Base-by-base conservation (phyloP, 2,797 vertebrate genomes). In the Corythornis leucogaster region DNA sequence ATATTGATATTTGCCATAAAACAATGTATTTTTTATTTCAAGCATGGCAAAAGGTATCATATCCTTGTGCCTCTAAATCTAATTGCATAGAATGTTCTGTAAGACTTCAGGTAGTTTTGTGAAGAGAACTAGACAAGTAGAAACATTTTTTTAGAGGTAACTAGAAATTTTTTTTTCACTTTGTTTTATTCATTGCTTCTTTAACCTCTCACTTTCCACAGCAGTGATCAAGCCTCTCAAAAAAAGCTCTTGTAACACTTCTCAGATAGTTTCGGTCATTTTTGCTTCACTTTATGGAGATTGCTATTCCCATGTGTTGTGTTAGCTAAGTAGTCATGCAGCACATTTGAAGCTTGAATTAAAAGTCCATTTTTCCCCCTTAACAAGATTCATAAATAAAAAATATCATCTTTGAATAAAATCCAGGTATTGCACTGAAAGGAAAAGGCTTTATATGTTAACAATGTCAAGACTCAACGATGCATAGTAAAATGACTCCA, bases 311-410 rank as follows among this genome's bases (percentile, higher is more conserved):
- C 92, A 67, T 59, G 87, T 81, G 85, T 85, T 93, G 43, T 95
- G 92, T 93, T 95, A 93, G 87, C 46, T 92, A 92, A 89, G 78
- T 90, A 90, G 87, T 92, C 81, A 85, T 63, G 87, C 70, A 85
- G 42, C 42, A 71, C 45, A 81, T 74, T 73, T 79, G 84, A 92
- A 93, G 58, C 43, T 85, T 81, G 69, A 95, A 95, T 92, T 95
- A 91, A 94, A 95, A 93, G 78, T 79, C 87, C 51, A 30, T 90
- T 55, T 66, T 86, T 58, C 16, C 30, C 28, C 70, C 33, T 58
- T 84, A 96, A 93, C 43, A 88, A 77, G 77, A 81, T 84, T 96
- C 68, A 94, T 96, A 94, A 96, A 96, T 95, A 96, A 96, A 92
- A 94, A 84, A 95, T 89, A 63, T 17, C 9, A 69, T 80, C 55